These are phyloP conservation scores for Dallia pectoralis DNA, from an alignment of 2,797 vertebrate species.

Conservation along the genomic window DNA sequence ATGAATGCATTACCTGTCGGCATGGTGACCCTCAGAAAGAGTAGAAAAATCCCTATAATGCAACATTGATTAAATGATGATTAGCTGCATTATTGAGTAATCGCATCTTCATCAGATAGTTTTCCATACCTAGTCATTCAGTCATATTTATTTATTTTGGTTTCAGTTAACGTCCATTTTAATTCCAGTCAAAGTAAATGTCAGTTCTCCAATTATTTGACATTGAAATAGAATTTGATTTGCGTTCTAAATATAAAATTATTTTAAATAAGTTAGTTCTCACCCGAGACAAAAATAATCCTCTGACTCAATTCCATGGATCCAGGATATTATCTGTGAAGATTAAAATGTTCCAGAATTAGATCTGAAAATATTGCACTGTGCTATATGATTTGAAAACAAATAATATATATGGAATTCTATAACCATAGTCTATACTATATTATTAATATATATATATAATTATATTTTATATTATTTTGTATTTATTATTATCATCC, in stretches of 20 bases:
- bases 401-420: too few relatives aligned
- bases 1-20: not conserved
- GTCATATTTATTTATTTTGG: too few relatives aligned
- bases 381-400: too few relatives aligned
- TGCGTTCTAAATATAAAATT: too few relatives aligned
- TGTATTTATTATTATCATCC: too few relatives aligned
- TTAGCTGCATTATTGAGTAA: not conserved
- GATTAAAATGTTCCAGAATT: too few relatives aligned
- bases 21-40: not conserved
- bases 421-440: too few relatives aligned
- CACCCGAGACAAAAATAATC: not conserved
- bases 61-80: not conserved
- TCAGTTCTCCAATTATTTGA: not conserved
- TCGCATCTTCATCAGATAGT: not conserved
- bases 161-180: not conserved
- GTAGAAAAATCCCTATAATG: not conserved
- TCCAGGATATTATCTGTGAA: not conserved
- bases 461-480: too few relatives aligned
- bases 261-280: not conserved
- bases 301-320: not conserved
- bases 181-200: not conserved
- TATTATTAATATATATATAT: too few relatives aligned
- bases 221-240: too few relatives aligned
- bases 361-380: too few relatives aligned
- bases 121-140: too few relatives aligned